phyloP scores from a whole-genome alignment of 2,113 vertebrate genomes.

The Saccopteryx bilineata region DNA sequence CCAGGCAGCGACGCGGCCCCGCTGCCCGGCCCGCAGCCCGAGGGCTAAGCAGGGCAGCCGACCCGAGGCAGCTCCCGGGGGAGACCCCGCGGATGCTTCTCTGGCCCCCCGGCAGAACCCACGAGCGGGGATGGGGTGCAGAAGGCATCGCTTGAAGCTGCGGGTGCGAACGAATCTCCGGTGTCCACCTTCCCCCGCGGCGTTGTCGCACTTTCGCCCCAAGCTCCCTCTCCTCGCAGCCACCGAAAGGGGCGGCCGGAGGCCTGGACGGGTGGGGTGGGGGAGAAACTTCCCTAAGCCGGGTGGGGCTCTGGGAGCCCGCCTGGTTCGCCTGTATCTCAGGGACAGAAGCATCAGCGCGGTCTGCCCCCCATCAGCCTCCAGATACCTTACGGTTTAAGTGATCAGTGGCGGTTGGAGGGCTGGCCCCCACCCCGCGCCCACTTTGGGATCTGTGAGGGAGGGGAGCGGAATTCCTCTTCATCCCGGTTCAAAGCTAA shows the following conservation, averaged over 20 bases:
- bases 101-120: no score
- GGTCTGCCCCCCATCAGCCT: not conserved
- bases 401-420: not conserved
- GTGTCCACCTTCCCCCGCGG: no score
- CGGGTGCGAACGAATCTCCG: not conserved
- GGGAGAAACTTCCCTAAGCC: not conserved
- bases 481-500: constrained; percentile 20
- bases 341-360: not conserved
- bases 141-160: no score
- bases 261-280: not conserved
- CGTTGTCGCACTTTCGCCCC: not conserved
- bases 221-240: not conserved
- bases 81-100: no score
- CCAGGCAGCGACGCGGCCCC: fast-evolving
- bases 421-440: not conserved
- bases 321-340: not conserved
- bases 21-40: fast-evolving
- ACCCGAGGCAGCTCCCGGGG: fast-evolving
- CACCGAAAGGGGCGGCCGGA: not conserved
- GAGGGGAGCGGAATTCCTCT: not conserved
- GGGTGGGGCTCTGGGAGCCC: not conserved
- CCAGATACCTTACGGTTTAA: not conserved
- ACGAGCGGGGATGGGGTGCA: not conserved
- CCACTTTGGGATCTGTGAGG: not conserved
- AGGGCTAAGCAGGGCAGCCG: not conserved